Evolutionary conservation across 2,797 vertebrate genomes (phyloP).

Genomic region (Diceros bicornis): DNA sequence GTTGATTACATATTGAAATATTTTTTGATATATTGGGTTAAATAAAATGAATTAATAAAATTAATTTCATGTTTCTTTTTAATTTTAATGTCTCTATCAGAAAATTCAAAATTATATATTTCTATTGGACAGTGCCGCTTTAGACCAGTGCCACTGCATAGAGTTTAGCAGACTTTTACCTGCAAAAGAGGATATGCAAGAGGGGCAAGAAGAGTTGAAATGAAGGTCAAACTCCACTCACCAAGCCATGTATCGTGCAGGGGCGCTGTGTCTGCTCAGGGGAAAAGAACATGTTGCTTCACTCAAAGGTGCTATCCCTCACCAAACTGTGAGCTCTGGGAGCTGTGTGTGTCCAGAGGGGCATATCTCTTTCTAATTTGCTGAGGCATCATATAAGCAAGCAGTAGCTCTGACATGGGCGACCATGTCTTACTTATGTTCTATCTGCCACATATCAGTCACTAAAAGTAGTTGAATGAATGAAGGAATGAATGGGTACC

Average conservation of each 20-base stretch:
- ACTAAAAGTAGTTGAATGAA: not conserved
- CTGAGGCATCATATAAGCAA: not conserved
- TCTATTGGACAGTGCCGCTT: not conserved
- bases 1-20: not conserved
- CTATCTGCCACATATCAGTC: not conserved
- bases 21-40: conserved; percentile 9
- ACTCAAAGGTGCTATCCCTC: not conserved
- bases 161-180: not conserved
- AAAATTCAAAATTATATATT: conserved; percentile 20
- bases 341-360: not conserved
- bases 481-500: not conserved
- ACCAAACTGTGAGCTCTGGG: not conserved
- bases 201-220: not conserved
- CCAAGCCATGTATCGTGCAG: not conserved
- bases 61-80: conserved; percentile 40
- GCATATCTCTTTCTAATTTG: not conserved
- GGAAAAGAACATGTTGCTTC: not conserved
- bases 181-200: not conserved
- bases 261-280: not conserved
- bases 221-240: not conserved
- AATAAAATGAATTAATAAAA: conserved; percentile 22
- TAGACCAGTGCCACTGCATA: not conserved
- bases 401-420: not conserved
- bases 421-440: not conserved
- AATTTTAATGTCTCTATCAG: conserved; percentile 25